Base-by-base conservation (phyloP, 2,113 vertebrate species). In the Callipepla squamata region DNA sequence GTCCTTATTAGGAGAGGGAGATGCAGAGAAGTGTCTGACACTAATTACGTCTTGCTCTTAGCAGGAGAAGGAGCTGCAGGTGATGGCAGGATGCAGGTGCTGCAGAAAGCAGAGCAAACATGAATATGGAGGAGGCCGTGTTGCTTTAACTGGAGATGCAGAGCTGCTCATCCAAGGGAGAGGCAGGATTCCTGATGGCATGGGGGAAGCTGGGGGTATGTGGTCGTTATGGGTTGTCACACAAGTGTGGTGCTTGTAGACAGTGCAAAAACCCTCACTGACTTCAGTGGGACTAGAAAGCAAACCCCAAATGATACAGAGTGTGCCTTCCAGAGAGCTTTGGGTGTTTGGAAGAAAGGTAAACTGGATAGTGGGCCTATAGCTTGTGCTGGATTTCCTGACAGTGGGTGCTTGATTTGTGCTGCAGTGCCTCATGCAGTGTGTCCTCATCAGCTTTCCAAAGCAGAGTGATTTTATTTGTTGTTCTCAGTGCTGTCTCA, bases 161-260 rank as follows among this genome's bases (percentile, higher is more conserved):
- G 34, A 20, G 36, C 14, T 16, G 36, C 5, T 23, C 72, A 38
- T 80, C 70, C 14, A 44, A 90, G 72, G 88, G 88, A 89, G 62
- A 90, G 85, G 67, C 44, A 80, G 80, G 26, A 7, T 88, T 90
- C 66, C 62, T 90, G 85, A 12, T 90, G 67, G 61, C 79, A 48
- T 1, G 36, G 62, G 68, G 44, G 72, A 55, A 79, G 2, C 1
- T n/a, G 45, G 78, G 51, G 15, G 21, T 47, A n/a, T 40, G 87
- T 5, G 91, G 85, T 93, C 88, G 80, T 20, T 8, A 15, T 44
- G 11, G 85, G 13, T 3, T 3, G 62, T 59, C 91, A 82, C 36
- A 90, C 88, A 87, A 85, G 88, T 13, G 42, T 76, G 45, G 0
- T 15, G 26, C 47, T 80, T 42, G 21, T 22, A 55, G 20, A 8